Conservation (phyloP, 2,888 invertebrate species). For the Zootermopsis nevadensis region DNA sequence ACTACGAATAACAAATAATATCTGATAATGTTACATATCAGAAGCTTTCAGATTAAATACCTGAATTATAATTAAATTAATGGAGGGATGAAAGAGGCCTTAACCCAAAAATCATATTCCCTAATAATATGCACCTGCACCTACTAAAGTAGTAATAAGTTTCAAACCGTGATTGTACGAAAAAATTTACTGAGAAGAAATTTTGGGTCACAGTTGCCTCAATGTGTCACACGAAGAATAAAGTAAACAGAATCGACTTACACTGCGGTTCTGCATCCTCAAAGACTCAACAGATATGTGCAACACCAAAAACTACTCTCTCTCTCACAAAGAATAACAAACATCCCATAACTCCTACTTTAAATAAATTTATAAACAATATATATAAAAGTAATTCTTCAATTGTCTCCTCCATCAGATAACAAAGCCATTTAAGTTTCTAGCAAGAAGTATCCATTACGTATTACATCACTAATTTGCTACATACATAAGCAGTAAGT, state of each 20-base stretch:
- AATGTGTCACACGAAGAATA: background rate
- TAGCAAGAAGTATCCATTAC: background rate
- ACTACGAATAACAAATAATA: too few relatives aligned
- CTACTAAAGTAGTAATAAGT: background rate
- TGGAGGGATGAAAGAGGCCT: too few relatives aligned
- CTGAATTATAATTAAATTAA: too few relatives aligned
- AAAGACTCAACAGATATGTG: background rate
- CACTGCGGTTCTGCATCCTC: background rate
- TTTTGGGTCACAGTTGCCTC: background rate
- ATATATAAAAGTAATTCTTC: background rate
- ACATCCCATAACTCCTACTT: background rate
- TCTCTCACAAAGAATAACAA: background rate
- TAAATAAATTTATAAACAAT: background rate
- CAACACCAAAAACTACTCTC: background rate
- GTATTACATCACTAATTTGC: background rate
- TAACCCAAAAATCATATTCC: too few relatives aligned
- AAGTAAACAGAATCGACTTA: conserved; percentile 6
- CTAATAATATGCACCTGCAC: background rate
- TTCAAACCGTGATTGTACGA: background rate
- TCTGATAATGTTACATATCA: too few relatives aligned
- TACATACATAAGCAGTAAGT: conserved; percentile 20
- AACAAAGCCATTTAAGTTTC: background rate
- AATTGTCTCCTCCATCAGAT: background rate
- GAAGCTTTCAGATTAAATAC: too few relatives aligned
- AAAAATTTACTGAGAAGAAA: background rate